A percentile compares a stretch with the other conserved stretches of the same genome.
These are phyloP conservation scores for Parotia lawesii DNA, from an alignment of 2,113 vertebrate genomes.

Conservation along the genomic window DNA sequence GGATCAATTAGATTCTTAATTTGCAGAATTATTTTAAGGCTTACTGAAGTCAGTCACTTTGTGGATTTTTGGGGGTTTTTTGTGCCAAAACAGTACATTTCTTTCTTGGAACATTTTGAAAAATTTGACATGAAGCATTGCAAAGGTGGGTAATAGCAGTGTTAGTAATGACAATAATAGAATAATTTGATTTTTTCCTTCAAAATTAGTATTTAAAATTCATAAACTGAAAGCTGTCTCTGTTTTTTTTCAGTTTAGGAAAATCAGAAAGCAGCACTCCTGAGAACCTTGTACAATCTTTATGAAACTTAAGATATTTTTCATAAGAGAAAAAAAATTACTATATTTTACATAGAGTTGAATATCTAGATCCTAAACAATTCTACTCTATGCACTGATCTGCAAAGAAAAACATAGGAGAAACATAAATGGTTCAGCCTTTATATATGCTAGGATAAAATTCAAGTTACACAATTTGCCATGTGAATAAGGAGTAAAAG, in stretches of 20 bases:
- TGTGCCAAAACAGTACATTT: background rate
- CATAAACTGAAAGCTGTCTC: background rate
- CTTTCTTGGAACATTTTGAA: background rate
- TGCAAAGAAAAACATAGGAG: background rate
- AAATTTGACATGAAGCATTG: background rate
- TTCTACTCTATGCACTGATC: background rate
- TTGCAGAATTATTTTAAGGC: background rate
- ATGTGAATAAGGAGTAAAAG: background rate
- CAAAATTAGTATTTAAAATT: background rate
- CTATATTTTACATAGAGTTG: background rate
- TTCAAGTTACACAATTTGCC: background rate
- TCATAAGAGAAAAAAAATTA: background rate
- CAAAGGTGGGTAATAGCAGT: background rate
- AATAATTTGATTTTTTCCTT: background rate
- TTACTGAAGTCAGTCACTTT: background rate
- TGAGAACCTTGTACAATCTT: background rate
- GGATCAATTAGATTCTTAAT: background rate
- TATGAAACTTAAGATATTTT: background rate
- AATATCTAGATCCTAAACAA: background rate
- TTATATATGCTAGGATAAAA: background rate
- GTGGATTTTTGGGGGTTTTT: background rate
- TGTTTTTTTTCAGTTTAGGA: background rate
- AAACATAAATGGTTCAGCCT: background rate
- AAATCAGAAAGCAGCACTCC: background rate
- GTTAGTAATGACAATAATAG: background rate